Evolutionary conservation across 2,113 vertebrate species (phyloP).

Genomic region (Tyrannus savana): DNA sequence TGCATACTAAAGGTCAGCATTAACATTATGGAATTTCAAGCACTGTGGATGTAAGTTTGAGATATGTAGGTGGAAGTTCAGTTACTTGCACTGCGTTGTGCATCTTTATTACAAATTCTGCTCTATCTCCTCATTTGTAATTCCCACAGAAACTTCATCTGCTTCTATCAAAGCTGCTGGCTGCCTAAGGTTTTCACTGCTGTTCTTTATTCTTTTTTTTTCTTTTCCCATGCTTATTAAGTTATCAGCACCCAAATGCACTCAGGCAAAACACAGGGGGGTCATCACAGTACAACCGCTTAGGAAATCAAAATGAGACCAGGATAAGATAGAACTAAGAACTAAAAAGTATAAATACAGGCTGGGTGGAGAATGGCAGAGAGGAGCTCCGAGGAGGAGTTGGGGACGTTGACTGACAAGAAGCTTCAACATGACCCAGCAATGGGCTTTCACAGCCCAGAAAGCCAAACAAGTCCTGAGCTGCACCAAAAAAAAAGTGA

Average conservation of each 20-base stretch:
- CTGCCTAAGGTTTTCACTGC: neutral
- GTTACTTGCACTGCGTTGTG: neutral
- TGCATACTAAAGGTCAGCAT: neutral
- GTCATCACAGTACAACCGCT: neutral
- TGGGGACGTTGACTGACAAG: neutral
- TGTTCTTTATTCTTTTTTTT: neutral
- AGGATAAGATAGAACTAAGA: neutral
- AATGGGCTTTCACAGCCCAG: neutral
- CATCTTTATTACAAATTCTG: conserved; percentile 44
- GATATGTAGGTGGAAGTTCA: neutral
- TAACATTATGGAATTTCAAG: conserved; percentile 22
- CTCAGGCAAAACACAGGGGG: neutral
- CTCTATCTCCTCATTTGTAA: conserved; percentile 34
- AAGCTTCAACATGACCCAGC: neutral
- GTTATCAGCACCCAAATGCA: neutral
- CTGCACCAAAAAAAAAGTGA: fast-evolving
- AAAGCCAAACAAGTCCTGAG: neutral
- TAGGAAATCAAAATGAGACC: neutral
- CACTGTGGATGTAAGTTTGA: conserved; percentile 3
- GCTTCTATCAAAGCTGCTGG: neutral
- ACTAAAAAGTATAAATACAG: neutral
- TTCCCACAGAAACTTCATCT: conserved; percentile 40
- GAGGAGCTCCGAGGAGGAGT: neutral
- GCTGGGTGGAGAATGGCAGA: neutral
- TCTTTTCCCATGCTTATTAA: neutral